phyloP scores from a whole-genome alignment of 1,140 invertebrate species.

The Anastrepha obliqua region DNA sequence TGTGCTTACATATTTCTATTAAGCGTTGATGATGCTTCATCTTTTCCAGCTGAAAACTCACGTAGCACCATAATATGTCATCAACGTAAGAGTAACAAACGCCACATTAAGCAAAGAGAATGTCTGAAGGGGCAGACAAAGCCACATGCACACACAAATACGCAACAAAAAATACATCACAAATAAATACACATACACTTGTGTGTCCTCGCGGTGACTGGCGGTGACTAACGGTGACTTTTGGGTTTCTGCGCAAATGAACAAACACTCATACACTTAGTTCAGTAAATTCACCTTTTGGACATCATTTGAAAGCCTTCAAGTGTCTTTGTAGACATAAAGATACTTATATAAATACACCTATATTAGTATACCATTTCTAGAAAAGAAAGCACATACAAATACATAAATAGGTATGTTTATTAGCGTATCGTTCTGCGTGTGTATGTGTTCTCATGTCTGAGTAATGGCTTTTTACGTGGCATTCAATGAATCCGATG shows the following conservation, averaged over 20 bases:
- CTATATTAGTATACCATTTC: too few relatives aligned
- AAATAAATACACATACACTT: conserved; percentile 24
- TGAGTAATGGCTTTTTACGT: neutral
- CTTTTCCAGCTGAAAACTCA: conserved; percentile 53
- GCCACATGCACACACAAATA: conserved; percentile 8
- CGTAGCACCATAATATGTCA: conserved; percentile 54
- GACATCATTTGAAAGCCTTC: conserved; percentile 31
- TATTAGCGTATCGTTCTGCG: too few relatives aligned
- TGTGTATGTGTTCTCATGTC: neutral
- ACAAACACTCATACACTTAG: neutral
- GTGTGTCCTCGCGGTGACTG: conserved; percentile 19
- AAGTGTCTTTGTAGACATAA: conserved; percentile 7
- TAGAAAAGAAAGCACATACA: too few relatives aligned
- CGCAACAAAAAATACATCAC: neutral
- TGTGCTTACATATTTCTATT: neutral
- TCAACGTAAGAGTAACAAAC: conserved; percentile 47
- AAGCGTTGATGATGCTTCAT: conserved; percentile 54
- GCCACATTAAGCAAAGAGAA: conserved; percentile 40
- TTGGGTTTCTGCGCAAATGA: neutral
- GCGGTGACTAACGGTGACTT: conserved; percentile 34
- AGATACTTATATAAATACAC: too few relatives aligned
- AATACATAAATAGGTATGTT: too few relatives aligned
- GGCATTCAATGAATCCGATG: neutral
- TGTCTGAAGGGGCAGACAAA: conserved; percentile 25
- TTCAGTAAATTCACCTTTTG: conserved; percentile 13